Evolutionary conservation across 2,113 vertebrate species (phyloP).

Genomic region (Platichthys flesus): DNA sequence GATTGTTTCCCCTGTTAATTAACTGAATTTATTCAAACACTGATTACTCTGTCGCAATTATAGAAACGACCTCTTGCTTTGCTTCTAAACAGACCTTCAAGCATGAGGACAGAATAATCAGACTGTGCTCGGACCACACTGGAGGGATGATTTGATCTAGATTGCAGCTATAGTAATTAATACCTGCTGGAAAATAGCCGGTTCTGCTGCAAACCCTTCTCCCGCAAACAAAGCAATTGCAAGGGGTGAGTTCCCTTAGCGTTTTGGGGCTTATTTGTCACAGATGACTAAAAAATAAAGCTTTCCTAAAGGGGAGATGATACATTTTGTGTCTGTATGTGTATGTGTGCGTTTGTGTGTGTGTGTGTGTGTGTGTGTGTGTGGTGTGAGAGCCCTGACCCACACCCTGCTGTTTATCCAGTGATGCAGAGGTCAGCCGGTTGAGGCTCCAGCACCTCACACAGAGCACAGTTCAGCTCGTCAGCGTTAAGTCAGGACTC

Average conservation of each 20-base stretch:
- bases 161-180: background rate
- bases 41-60: conserved; percentile 50
- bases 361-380: too few species aligned
- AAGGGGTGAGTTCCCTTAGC: conserved; percentile 5
- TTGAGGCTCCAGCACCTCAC: background rate
- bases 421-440: background rate
- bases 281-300: background rate
- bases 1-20: conserved; percentile 45
- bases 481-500: background rate
- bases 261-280: background rate
- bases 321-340: background rate
- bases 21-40: conserved; percentile 51
- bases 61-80: conserved; percentile 9
- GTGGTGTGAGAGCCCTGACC: background rate
- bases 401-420: background rate
- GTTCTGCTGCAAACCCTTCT: conserved; percentile 12
- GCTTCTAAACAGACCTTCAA: conserved; percentile 22
- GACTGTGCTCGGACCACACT: conserved; percentile 12
- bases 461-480: background rate
- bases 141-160: conserved; percentile 2
- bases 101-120: conserved; percentile 34
- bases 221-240: too few species aligned
- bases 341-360: background rate
- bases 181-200: background rate
- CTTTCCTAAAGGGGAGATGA: too few species aligned